Evolutionary conservation across 2,888 invertebrate species (phyloP).

Genomic region (Toxonevra muliebris): DNA sequence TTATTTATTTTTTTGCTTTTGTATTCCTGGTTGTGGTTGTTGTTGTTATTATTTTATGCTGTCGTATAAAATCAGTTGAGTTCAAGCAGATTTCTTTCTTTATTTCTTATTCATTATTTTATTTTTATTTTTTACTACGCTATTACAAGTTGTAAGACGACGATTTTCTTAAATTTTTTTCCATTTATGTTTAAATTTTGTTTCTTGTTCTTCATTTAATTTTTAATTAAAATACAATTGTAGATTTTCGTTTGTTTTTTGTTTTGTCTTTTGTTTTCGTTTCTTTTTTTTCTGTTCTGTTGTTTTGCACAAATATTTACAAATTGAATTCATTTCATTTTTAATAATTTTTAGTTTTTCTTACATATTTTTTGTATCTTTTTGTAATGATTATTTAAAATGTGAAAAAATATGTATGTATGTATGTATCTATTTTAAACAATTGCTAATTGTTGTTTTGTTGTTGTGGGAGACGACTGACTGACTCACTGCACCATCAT

Average conservation of each 20-base stretch:
- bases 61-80: conserved; percentile 27
- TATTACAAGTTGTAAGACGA: conserved; percentile 23
- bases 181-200: too few relatives aligned
- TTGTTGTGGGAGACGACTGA: background rate
- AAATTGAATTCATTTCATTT: conserved; percentile 16
- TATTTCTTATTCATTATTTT: conserved; percentile 15
- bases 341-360: conserved; percentile 5
- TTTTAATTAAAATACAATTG: conserved; percentile 20
- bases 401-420: conserved; percentile 46
- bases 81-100: conserved; percentile 17
- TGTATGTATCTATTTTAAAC: background rate
- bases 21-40: background rate
- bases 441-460: background rate
- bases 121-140: conserved; percentile 11
- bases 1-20: background rate
- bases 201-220: conserved; percentile 11
- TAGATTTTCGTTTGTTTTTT: conserved; percentile 14
- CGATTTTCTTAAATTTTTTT: too few relatives aligned
- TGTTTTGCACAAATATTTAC: conserved; percentile 36
- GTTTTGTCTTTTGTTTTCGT: conserved; percentile 4
- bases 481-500: too few relatives aligned
- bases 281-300: conserved; percentile 3
- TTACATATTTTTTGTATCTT: conserved; percentile 45
- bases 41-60: conserved; percentile 12
- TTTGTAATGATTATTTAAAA: conserved; percentile 50